These are phyloP conservation scores for Penaeus chinensis DNA, from an alignment of 1,140 invertebrate genomes.

Conservation along the genomic window DNA sequence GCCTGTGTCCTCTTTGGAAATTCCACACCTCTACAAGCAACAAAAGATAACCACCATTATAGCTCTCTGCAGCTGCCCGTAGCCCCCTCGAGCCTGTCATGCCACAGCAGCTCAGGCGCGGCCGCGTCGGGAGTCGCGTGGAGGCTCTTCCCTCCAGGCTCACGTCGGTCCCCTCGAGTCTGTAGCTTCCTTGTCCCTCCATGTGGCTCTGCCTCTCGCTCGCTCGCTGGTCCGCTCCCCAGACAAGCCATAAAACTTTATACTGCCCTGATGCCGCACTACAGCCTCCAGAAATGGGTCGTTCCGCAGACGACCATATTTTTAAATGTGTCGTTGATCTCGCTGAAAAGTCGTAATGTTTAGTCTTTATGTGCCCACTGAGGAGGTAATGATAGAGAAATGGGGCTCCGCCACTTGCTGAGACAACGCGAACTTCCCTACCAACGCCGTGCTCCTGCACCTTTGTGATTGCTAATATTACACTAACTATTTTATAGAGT, in stretches of 20 bases:
- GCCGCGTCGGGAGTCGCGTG: not conserved
- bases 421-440: no score
- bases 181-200: not conserved
- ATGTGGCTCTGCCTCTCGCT: not conserved
- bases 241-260: conserved; percentile 53
- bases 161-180: not conserved
- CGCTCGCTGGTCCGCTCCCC: not conserved
- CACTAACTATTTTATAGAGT: no score
- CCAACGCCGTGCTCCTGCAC: no score
- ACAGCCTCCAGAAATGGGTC: conserved; percentile 46
- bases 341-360: conserved; percentile 52
- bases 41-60: no score
- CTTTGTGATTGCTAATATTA: no score
- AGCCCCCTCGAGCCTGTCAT: no score
- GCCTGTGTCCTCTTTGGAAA: no score
- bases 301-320: conserved; percentile 54
- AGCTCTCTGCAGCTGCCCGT: no score
- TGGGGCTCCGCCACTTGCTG: no score
- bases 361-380: conserved; percentile 49
- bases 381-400: conserved; percentile 47
- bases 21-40: no score
- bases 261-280: conserved; percentile 43
- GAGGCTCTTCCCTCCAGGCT: not conserved
- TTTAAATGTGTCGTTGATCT: conserved; percentile 59
- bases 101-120: no score